A percentile compares a stretch with the other conserved stretches of the same genome.
phyloP scores from a whole-genome alignment of 2,888 invertebrate genomes.

The Desoria tigrina region DNA sequence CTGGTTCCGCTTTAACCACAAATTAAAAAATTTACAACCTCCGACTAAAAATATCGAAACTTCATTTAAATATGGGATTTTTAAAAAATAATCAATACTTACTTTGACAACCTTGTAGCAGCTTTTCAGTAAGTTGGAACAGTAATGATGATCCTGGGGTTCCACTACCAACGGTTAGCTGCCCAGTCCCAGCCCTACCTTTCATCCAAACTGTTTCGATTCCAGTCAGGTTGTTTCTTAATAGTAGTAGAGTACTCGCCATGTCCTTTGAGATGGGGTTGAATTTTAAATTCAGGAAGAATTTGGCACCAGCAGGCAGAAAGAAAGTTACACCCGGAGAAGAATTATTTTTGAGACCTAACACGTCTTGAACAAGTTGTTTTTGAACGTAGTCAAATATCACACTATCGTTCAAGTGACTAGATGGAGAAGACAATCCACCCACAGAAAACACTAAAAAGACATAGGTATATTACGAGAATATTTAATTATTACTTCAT shows the following conservation, averaged over 20 bases:
- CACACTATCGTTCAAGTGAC: conserved; percentile 50
- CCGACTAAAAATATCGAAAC: too few relatives aligned
- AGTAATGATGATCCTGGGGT: conserved; percentile 73
- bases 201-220: conserved; percentile 80
- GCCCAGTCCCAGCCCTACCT: conserved; percentile 81
- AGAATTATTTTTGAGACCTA: conserved; percentile 54
- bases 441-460: conserved; percentile 41
- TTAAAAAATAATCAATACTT: conserved; percentile 54
- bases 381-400: conserved; percentile 48
- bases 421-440: conserved; percentile 48
- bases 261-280: conserved; percentile 49
- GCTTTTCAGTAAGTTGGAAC: conserved; percentile 76
- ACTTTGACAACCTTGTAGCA: conserved; percentile 66
- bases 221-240: conserved; percentile 86
- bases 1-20: conserved; percentile 55
- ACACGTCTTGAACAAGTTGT: conserved; percentile 44
- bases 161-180: conserved; percentile 85
- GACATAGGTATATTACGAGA: not conserved
- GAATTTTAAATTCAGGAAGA: conserved; percentile 52
- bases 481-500: conserved; percentile 1
- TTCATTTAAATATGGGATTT: not conserved
- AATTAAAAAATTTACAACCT: not conserved
- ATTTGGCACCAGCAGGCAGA: conserved; percentile 64
- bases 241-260: conserved; percentile 50
- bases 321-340: conserved; percentile 62